Conservation (phyloP, 2,113 vertebrate species). For the Microtus ochrogaster region DNA sequence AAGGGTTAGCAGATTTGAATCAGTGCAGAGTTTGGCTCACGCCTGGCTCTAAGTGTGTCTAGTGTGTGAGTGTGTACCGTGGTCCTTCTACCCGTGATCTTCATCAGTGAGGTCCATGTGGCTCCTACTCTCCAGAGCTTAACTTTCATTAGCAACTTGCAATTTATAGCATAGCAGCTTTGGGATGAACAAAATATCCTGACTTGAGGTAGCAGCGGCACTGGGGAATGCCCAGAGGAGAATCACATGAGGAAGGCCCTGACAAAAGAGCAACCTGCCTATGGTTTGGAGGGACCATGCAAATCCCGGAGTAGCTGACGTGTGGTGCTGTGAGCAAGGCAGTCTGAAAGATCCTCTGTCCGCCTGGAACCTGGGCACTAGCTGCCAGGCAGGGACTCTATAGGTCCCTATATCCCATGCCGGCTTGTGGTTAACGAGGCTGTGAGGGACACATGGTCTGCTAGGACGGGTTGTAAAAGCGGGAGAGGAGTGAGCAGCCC, state of each 20-base stretch:
- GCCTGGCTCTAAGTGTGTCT: not conserved
- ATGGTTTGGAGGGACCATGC: not conserved
- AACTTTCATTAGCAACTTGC: not conserved
- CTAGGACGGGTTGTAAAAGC: not conserved
- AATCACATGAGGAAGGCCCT: not conserved
- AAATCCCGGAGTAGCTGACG: not conserved
- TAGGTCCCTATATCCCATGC: not conserved
- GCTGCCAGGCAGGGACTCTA: not conserved
- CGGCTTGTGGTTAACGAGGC: not conserved
- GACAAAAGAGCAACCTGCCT: not conserved
- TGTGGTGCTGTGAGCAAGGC: no score
- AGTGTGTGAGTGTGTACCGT: not conserved
- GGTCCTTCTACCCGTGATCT: not conserved
- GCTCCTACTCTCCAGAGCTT: not conserved
- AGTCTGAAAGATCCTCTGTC: not conserved
- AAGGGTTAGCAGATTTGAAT: not conserved
- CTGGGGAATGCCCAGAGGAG: not conserved
- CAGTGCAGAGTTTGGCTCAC: not conserved
- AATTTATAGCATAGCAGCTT: not conserved
- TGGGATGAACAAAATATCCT: not conserved
- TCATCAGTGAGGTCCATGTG: not conserved
- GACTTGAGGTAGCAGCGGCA: not conserved
- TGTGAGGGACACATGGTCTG: constrained; percentile 23
- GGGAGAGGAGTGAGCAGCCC: no score
- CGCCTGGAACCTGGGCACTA: not conserved